phyloP scores from a whole-genome alignment of 2,797 vertebrate species.

The Geotrypetes seraphini region DNA sequence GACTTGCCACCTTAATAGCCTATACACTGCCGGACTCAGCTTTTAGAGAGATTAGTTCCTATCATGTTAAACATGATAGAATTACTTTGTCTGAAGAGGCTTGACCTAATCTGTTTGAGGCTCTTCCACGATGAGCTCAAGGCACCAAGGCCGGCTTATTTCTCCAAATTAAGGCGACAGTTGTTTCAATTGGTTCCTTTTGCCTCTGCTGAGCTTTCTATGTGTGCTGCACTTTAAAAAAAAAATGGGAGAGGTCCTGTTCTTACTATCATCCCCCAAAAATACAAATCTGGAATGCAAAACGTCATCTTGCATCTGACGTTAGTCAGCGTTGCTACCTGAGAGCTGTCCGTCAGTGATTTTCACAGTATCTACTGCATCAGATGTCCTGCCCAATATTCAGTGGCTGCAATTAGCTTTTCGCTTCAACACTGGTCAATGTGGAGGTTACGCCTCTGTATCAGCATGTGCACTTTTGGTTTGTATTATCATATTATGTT shows the following conservation, averaged over 20 bases:
- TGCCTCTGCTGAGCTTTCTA: slow-evolving; percentile 33
- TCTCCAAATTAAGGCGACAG: slow-evolving; percentile 29
- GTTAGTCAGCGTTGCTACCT: slow-evolving; percentile 14
- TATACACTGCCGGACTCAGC: slow-evolving; percentile 27
- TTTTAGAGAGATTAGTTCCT: slow-evolving; percentile 43
- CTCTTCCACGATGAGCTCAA: slow-evolving; percentile 32
- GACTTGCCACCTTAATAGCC: too few species aligned
- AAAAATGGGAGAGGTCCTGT: slow-evolving; percentile 2
- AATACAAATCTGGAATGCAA: slow-evolving; percentile 1
- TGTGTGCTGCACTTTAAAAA: slow-evolving; percentile 15
- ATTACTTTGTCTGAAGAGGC: slow-evolving; percentile 43
- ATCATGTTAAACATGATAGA: slow-evolving; percentile 38
- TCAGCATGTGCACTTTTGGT: too few species aligned
- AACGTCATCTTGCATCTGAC: slow-evolving; percentile 7
- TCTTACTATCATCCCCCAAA: background rate
- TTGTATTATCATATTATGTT: too few species aligned
- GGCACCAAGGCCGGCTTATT: slow-evolving; percentile 25
- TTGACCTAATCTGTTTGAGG: slow-evolving; percentile 43
- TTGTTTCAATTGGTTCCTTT: slow-evolving; percentile 22
- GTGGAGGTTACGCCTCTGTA: too few species aligned
- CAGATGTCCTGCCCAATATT: slow-evolving; percentile 26
- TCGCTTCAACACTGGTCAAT: too few species aligned
- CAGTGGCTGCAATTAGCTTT: too few species aligned
- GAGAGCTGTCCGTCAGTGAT: slow-evolving; percentile 12
- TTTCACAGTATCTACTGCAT: slow-evolving; percentile 12